Evolutionary conservation across 2,113 vertebrate genomes (phyloP).

Genomic region (Lepisosteus osseus): DNA sequence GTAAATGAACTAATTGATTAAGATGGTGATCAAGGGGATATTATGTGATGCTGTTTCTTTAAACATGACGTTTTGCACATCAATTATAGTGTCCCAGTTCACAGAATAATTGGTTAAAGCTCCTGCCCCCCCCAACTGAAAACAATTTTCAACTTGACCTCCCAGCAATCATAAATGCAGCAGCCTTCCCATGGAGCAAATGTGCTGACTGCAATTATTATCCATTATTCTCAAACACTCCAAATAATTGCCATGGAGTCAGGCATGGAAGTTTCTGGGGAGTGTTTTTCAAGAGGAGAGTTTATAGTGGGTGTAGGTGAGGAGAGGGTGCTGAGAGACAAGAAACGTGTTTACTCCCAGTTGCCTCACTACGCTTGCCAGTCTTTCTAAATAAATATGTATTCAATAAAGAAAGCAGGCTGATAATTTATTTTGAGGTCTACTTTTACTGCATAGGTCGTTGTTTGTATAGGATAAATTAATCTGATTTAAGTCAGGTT

Average conservation of each 20-base stretch:
- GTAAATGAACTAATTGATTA: too few species aligned
- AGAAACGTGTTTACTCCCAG: not conserved
- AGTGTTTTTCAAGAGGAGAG: not conserved
- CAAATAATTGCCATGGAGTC: slow-evolving; percentile 2
- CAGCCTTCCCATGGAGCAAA: slow-evolving; percentile 9
- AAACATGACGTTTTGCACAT: slow-evolving; percentile 2
- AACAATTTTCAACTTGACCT: slow-evolving; percentile 26
- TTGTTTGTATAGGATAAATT: too few species aligned
- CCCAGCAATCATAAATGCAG: not conserved
- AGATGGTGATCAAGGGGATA: not conserved
- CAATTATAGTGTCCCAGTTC: not conserved
- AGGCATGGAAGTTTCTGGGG: not conserved
- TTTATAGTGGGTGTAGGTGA: not conserved
- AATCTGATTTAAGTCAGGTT: too few species aligned
- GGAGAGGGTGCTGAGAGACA: not conserved
- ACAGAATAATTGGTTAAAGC: slow-evolving; percentile 15
- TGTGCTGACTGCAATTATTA: slow-evolving; percentile 21
- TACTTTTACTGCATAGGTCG: too few species aligned
- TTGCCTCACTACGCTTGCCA: not conserved
- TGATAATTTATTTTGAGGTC: too few species aligned
- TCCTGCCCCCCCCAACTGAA: not conserved
- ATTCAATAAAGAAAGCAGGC: too few species aligned
- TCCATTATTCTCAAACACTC: slow-evolving; percentile 23
- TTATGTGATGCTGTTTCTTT: not conserved
- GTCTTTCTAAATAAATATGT: too few species aligned